Evolutionary conservation across 2,888 invertebrate species (phyloP).

Genomic region (Macaria liturata): DNA sequence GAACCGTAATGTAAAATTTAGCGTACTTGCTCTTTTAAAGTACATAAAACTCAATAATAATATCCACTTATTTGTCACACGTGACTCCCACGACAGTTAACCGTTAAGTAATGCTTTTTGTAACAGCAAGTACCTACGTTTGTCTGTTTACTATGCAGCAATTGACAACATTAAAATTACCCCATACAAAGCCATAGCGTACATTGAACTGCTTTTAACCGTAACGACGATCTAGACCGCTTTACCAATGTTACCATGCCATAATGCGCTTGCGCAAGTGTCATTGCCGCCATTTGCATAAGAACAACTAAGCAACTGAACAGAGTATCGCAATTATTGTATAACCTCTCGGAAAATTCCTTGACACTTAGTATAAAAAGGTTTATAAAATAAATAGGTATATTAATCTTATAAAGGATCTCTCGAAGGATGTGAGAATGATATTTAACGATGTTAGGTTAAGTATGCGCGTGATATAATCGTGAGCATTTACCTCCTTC

Average conservation of each 20-base stretch:
- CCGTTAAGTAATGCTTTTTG: no score
- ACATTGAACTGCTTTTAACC: constrained; percentile 49
- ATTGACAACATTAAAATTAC: constrained; percentile 9
- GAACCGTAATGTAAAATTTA: no score
- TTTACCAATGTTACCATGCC: constrained; percentile 30
- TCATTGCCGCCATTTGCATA: constrained; percentile 72
- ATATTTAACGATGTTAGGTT: no score
- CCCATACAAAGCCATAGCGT: constrained; percentile 34
- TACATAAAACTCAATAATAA: no score
- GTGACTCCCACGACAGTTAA: no score
- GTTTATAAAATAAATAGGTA: constrained; percentile 1
- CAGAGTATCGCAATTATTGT: constrained; percentile 58
- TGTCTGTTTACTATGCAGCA: constrained; percentile 8
- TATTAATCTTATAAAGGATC: not conserved
- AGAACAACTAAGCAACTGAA: constrained; percentile 51
- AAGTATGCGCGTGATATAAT: no score
- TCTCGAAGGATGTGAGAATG: not conserved
- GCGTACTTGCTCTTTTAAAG: no score
- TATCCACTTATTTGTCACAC: no score
- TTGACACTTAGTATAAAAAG: constrained; percentile 31
- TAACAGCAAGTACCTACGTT: not conserved
- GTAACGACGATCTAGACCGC: constrained; percentile 32
- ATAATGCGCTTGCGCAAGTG: constrained; percentile 60
- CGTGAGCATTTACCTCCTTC: no score
- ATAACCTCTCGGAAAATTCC: constrained; percentile 58